Percentiles rank a stretch among this genome's conserved stretches.
These are phyloP conservation scores for Pararge aegeria DNA, from an alignment of 1,140 invertebrate species.

Conservation along the genomic window DNA sequence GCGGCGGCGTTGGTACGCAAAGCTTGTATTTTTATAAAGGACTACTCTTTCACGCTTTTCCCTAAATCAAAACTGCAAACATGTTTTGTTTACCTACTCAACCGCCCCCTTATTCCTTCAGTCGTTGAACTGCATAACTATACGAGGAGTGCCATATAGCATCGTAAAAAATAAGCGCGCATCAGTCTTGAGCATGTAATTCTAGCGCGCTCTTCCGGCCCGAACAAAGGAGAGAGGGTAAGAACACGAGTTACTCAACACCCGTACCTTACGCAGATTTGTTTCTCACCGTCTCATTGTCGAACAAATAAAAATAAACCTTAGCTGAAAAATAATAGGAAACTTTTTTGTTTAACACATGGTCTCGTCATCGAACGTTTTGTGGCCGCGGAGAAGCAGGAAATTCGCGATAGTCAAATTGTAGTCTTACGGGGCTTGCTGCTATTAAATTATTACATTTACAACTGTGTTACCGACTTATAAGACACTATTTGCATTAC, in stretches of 20 bases:
- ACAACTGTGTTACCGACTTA: slow-evolving; percentile 66
- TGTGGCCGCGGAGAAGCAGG: slow-evolving; percentile 54
- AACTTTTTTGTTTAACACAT: slow-evolving; percentile 39
- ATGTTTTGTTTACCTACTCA: slow-evolving; percentile 72
- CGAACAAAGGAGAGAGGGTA: slow-evolving; percentile 78
- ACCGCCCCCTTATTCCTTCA: slow-evolving; percentile 70
- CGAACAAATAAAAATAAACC: slow-evolving; percentile 51
- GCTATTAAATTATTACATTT: slow-evolving; percentile 76
- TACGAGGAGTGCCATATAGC: slow-evolving; percentile 73
- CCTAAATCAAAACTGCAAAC: slow-evolving; percentile 68
- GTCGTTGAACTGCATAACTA: slow-evolving; percentile 76
- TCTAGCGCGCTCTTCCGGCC: slow-evolving; percentile 78
- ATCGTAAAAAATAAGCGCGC: slow-evolving; percentile 78
- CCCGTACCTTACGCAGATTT: slow-evolving; percentile 78
- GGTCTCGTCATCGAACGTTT: slow-evolving; percentile 55
- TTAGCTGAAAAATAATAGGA: slow-evolving; percentile 38
- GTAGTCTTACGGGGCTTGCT: slow-evolving; percentile 74
- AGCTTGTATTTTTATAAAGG: slow-evolving; percentile 33
- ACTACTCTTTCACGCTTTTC: slow-evolving; percentile 48
- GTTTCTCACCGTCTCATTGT: slow-evolving; percentile 64
- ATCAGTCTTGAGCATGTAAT: slow-evolving; percentile 79
- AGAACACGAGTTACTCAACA: slow-evolving; percentile 79
- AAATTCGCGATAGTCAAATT: slow-evolving; percentile 79
- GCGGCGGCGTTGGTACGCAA: slow-evolving; percentile 25
- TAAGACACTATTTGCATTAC: slow-evolving; percentile 73